Percentiles rank a stretch among this genome's conserved stretches.
phyloP scores from a whole-genome alignment of 1,140 invertebrate genomes.

The Pseudomyrmex cubaensis region DNA sequence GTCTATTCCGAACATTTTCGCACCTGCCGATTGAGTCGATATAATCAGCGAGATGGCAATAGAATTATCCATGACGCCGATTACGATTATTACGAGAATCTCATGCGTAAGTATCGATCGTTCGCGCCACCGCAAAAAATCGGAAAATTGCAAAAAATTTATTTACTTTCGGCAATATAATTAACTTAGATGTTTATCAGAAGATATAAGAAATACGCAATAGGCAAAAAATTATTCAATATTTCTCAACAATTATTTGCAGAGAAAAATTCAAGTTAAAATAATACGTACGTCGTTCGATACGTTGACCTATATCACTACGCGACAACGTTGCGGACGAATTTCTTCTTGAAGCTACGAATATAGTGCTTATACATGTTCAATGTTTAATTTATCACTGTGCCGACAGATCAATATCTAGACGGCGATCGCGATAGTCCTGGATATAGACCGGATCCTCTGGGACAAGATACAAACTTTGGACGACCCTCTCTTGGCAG shows the following conservation, averaged over 20 bases:
- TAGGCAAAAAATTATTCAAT: too few species aligned
- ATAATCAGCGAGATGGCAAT: slow-evolving; percentile 95
- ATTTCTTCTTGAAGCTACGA: neutral
- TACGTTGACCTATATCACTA: slow-evolving; percentile 9
- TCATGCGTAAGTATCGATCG: slow-evolving; percentile 91
- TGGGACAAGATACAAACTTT: slow-evolving; percentile 86
- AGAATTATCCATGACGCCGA: slow-evolving; percentile 95
- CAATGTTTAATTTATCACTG: slow-evolving; percentile 42
- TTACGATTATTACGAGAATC: slow-evolving; percentile 96
- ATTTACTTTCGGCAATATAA: too few species aligned
- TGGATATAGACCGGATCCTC: slow-evolving; percentile 84
- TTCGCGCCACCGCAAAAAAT: neutral
- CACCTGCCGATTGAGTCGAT: slow-evolving; percentile 93
- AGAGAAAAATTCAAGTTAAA: too few species aligned
- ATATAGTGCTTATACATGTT: neutral
- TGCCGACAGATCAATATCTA: slow-evolving; percentile 81
- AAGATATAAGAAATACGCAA: too few species aligned
- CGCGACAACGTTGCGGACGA: neutral
- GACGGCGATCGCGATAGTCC: slow-evolving; percentile 80
- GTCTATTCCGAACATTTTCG: slow-evolving; percentile 94
- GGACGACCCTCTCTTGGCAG: slow-evolving; percentile 84
- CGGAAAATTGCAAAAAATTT: too few species aligned
- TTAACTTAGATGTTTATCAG: too few species aligned
- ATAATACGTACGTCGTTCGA: neutral
- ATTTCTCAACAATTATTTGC: too few species aligned